Evolutionary conservation across 2,113 vertebrate species (phyloP).

Genomic region (Typhlomys cinereus): DNA sequence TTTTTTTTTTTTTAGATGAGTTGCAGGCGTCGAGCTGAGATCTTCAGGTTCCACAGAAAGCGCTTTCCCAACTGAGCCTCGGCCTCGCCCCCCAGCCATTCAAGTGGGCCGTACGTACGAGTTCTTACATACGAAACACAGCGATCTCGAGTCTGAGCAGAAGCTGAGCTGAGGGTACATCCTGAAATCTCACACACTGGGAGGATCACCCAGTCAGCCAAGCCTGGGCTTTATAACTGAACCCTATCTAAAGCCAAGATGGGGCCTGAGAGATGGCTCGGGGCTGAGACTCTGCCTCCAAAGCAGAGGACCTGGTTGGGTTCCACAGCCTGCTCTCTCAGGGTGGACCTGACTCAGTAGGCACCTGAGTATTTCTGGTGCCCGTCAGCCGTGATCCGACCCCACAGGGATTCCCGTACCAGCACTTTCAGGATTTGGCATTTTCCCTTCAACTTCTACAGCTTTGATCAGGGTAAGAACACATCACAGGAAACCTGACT

Average conservation of each 20-base stretch:
- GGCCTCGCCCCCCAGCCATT: too few species aligned
- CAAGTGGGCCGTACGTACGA: too few species aligned
- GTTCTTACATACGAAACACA: too few species aligned
- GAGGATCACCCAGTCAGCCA: not conserved
- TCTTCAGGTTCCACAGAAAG: too few species aligned
- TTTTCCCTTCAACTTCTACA: constrained; percentile 67
- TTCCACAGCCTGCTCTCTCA: not conserved
- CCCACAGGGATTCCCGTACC: not conserved
- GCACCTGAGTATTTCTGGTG: not conserved
- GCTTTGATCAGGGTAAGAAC: constrained; percentile 74
- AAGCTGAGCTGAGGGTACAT: not conserved
- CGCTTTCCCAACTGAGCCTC: too few species aligned
- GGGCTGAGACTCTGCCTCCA: too few species aligned
- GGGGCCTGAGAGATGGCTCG: too few species aligned
- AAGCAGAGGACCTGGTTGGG: too few species aligned
- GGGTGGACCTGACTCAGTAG: not conserved
- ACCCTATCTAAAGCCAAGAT: not conserved
- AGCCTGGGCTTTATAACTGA: not conserved
- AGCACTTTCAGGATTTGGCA: constrained; percentile 27
- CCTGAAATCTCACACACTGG: not conserved
- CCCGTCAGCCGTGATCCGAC: not conserved
- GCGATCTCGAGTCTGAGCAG: constrained; percentile 14
- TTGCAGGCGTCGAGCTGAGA: too few species aligned
- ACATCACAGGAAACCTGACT: constrained; percentile 79
- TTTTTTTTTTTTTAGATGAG: not conserved